These are phyloP conservation scores for Ahaetulla prasina DNA, from an alignment of 2,113 vertebrate species.

Conservation along the genomic window DNA sequence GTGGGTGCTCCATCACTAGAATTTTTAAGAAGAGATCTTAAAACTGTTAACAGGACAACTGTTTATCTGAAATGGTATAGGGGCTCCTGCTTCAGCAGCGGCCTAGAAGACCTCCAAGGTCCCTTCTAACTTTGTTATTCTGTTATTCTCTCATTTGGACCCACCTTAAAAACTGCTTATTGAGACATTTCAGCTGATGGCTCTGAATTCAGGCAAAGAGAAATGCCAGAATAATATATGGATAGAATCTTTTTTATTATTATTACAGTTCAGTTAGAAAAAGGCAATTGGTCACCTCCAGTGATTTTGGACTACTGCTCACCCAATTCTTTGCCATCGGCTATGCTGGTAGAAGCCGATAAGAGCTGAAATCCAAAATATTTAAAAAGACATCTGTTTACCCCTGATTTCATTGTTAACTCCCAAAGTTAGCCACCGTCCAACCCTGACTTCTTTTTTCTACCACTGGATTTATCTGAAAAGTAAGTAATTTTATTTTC, in stretches of 20 bases:
- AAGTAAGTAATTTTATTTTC: neutral
- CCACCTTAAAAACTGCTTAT: neutral
- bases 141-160: neutral
- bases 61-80: too few species aligned
- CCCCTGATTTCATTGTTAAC: neutral
- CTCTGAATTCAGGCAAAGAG: neutral
- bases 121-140: too few species aligned
- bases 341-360: neutral
- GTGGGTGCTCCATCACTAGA: too few species aligned
- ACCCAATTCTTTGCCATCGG: neutral
- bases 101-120: too few species aligned
- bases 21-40: neutral
- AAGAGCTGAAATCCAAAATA: neutral
- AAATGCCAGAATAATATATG: neutral
- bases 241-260: neutral
- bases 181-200: neutral
- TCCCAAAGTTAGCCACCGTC: neutral
- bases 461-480: neutral
- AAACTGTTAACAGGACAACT: too few species aligned
- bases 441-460: neutral
- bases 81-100: too few species aligned
- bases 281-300: neutral
- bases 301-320: neutral
- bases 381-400: neutral
- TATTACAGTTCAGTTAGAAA: neutral